Evolutionary conservation across 2,797 vertebrate species (phyloP), one percentile per base, ranked within the genome.

Genomic region (Dromococcyx pavoninus): DNA sequence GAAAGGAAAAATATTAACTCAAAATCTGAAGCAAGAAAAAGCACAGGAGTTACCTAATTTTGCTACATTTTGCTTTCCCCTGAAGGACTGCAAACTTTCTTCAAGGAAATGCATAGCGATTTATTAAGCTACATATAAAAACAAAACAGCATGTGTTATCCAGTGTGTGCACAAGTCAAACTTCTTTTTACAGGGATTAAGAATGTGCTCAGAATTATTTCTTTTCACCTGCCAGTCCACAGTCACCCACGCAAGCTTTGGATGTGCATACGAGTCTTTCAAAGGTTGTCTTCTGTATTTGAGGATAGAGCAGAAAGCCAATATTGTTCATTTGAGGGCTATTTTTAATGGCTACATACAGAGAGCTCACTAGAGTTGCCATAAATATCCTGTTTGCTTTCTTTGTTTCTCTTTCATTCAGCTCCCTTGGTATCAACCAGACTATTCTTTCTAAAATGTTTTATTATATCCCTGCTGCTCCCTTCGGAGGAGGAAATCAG

Each of bases 311-410:
- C 60, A 95, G 89, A 95, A 85, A 91, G 89, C 91, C 86, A 94
- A 87, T 76, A 88, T 94, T 94, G 89, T 94, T 91, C 79, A 46
- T 91, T 87, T 61, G 64, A 87, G 86, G 64, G 74, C n/a, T 91
- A 88, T 94, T 95, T 96, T 97, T 94, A 84, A 96, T 79, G 73
- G 51, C 85, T 81, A 2, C 79, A 35, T 35, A 25, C 41, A 91
- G 94, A 87, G 44, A 89, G 51, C 51, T 91, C 91, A 93, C 89
- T 58, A 39, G 85, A 86, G 70, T 37, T 88, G 82, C 94, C 86
- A 93, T 94, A 96, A 96, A 97, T 97, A 95, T 77, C 82, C 89
- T 96, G 86, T 96, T 96, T 91, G 95, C 89, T 94, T 81, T 88
- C 83, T 94, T 94, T 94, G 70, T 92, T 96, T 82, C 93, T 95